Percentiles rank a stretch among this genome's conserved stretches.
Evolutionary conservation across 2,888 invertebrate species (phyloP).

Genomic region (Phaedon cochleariae): DNA sequence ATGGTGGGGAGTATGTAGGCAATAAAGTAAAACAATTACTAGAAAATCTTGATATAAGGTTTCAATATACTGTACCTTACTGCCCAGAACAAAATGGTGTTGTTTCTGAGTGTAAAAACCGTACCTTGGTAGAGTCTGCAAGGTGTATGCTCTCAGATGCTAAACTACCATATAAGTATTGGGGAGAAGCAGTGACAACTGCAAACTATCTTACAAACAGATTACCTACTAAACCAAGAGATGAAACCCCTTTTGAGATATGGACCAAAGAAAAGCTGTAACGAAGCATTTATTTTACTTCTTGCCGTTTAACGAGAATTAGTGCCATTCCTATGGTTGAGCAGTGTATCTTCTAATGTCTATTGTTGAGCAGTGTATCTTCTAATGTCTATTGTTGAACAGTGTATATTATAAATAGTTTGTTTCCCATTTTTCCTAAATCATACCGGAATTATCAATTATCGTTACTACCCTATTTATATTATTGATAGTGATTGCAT

Average conservation of each 20-base stretch:
- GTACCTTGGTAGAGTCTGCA: conserved; percentile 13
- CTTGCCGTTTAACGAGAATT: no score
- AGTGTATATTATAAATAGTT: no score
- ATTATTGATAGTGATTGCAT: no score
- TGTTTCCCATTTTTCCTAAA: no score
- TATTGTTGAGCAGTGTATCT: no score
- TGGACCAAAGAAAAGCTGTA: conserved; percentile 7
- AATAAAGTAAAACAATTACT: neutral
- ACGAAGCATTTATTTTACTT: no score
- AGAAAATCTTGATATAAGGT: neutral
- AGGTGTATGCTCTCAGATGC: conserved; percentile 15
- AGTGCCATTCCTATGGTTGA: no score
- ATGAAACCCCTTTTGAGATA: neutral
- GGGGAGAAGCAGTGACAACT: conserved; percentile 10
- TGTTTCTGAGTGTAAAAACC: conserved; percentile 10
- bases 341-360: no score
- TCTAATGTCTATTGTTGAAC: no score
- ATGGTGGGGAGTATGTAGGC: conserved; percentile 14
- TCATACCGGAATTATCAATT: no score
- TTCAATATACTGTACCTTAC: conserved; percentile 15
- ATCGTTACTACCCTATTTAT: no score
- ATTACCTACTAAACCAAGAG: neutral
- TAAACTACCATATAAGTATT: conserved; percentile 8
- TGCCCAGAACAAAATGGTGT: conserved; percentile 16
- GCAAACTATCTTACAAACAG: no score